phyloP scores from a whole-genome alignment of 2,888 invertebrate genomes.

The Tubulanus polymorphus region DNA sequence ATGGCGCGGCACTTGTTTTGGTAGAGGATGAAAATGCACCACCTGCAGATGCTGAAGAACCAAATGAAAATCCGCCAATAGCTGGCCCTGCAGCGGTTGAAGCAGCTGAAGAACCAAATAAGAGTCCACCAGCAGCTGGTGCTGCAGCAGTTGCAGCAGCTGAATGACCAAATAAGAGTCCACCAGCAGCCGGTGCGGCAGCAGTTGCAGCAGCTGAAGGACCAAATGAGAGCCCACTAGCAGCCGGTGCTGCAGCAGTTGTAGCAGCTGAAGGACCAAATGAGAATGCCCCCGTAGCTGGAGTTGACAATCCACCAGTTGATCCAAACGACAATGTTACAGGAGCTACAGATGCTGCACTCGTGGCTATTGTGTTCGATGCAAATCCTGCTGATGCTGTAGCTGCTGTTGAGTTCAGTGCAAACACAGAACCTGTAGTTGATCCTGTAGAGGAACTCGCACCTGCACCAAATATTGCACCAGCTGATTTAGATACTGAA shows the following conservation, averaged over 20 bases:
- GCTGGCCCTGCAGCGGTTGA: constrained; percentile 7
- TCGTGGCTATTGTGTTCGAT: background rate
- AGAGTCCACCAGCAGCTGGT: too few relatives aligned
- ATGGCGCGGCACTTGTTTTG: constrained; percentile 11
- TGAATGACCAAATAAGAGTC: too few relatives aligned
- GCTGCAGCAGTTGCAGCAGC: constrained; percentile 4
- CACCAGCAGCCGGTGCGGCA: constrained; percentile 6
- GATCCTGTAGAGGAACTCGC: background rate
- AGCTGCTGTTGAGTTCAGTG: background rate
- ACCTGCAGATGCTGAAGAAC: too few relatives aligned
- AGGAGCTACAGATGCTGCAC: background rate
- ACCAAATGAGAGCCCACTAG: constrained; percentile 12
- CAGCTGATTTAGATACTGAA: background rate
- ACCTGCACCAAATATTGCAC: background rate
- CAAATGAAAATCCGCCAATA: constrained; percentile 12
- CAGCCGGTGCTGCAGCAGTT: background rate
- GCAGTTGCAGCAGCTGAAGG: constrained; percentile 4
- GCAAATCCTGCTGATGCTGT: background rate
- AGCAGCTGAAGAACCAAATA: too few relatives aligned
- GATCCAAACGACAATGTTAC: background rate
- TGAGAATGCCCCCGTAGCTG: background rate
- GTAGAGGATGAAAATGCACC: too few relatives aligned
- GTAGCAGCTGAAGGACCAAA: background rate
- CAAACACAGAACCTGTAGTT: background rate
- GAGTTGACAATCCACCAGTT: background rate